Evolutionary conservation across 2,797 vertebrate genomes (phyloP).

Genomic region (Spheniscus humboldti): DNA sequence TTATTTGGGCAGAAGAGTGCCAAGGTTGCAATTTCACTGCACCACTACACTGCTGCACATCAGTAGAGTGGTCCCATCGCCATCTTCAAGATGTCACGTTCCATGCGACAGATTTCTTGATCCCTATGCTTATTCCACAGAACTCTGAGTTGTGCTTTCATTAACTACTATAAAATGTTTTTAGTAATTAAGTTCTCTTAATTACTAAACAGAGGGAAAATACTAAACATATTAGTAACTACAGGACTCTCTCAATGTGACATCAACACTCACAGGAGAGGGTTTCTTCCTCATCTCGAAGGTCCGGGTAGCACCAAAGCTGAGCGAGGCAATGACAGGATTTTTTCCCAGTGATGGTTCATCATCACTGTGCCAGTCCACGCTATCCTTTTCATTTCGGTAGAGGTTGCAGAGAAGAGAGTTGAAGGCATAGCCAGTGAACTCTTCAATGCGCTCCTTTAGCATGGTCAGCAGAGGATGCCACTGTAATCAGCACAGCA

Average conservation of each 20-base stretch:
- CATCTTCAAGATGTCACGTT: background rate
- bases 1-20: background rate
- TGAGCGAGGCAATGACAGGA: slow-evolving; percentile 89
- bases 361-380: slow-evolving; percentile 93
- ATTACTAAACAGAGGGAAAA: background rate
- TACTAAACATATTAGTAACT: background rate
- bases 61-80: too few relatives aligned
- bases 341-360: slow-evolving; percentile 82
- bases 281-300: slow-evolving; percentile 94
- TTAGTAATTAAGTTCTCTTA: background rate
- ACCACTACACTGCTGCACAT: background rate
- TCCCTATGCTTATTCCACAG: background rate
- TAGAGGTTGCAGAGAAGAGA: slow-evolving; percentile 94
- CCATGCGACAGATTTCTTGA: rapidly evolving
- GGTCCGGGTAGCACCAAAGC: slow-evolving; percentile 86
- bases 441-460: slow-evolving; percentile 73
- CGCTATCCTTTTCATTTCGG: slow-evolving; percentile 88
- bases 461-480: slow-evolving; percentile 81
- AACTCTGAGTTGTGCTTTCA: background rate
- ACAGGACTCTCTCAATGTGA: background rate
- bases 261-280: slow-evolving; percentile 75
- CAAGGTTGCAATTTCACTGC: background rate
- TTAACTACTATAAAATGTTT: background rate
- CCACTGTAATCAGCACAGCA: slow-evolving; percentile 77
- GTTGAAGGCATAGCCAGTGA: slow-evolving; percentile 82